Conservation (phyloP, 2,888 invertebrate species). For the Lycophotia porphyrea region DNA sequence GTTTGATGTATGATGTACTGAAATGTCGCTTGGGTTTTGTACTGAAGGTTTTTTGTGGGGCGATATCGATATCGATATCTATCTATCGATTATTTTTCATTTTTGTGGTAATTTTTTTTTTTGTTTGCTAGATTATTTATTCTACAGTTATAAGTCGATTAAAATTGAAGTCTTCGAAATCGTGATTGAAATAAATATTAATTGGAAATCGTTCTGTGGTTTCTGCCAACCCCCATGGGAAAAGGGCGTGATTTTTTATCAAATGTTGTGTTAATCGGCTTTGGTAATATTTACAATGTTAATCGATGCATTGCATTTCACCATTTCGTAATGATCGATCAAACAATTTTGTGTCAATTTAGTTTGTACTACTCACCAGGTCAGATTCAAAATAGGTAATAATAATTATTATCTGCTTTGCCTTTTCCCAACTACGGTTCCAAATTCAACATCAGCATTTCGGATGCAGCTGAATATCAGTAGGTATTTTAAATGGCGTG, state of each 20-base stretch:
- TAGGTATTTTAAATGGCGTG: not conserved
- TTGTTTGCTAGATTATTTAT: not conserved
- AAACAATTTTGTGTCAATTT: not conserved
- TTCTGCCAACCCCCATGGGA: too few relatives aligned
- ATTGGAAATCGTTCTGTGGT: too few relatives aligned
- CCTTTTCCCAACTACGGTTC: too few relatives aligned
- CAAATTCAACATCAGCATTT: too few relatives aligned
- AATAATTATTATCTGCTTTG: not conserved
- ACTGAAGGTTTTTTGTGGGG: constrained; percentile 7
- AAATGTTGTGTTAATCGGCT: not conserved
- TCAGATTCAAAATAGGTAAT: not conserved
- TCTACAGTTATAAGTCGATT: not conserved
- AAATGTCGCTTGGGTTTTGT: constrained; percentile 15
- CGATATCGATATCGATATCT: too few relatives aligned
- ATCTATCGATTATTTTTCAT: not conserved
- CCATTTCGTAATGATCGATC: not conserved
- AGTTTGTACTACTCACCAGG: not conserved
- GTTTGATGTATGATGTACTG: constrained; percentile 52
- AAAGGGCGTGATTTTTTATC: too few relatives aligned
- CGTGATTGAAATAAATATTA: not conserved
- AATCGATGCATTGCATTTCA: not conserved
- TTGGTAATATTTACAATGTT: not conserved
- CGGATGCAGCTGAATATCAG: not conserved
- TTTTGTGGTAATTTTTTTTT: not conserved
- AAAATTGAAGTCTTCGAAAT: not conserved